A percentile compares a stretch with the other conserved stretches of the same genome.
Conservation (phyloP, 2,888 invertebrate species). For the Drosophila algonquin region DNA sequence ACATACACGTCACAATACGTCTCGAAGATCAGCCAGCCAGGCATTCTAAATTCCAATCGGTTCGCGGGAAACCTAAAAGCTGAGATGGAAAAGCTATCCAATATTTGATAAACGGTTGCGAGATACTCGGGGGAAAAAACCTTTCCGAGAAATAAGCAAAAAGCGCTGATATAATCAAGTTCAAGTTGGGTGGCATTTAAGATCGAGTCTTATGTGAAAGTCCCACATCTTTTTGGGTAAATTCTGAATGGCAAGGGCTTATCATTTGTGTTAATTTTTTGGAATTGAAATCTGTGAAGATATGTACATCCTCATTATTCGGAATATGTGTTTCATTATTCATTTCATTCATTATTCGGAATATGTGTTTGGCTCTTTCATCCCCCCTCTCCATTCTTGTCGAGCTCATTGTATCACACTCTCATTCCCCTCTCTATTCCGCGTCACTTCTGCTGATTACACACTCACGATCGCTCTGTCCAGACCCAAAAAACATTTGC, state of each 20-base stretch:
- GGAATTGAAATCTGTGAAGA: no score
- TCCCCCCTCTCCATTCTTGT: not conserved
- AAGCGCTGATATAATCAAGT: constrained; percentile 14
- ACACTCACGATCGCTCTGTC: not conserved
- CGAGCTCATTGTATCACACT: not conserved
- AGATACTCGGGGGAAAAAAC: constrained; percentile 39
- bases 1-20: constrained; percentile 1
- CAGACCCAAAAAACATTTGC: not conserved
- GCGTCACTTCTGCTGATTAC: not conserved
- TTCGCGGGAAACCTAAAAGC: constrained; percentile 31
- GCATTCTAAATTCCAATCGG: constrained; percentile 6
- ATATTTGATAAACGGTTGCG: constrained; percentile 21
- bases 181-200: constrained; percentile 6
- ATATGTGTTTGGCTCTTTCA: not conserved
- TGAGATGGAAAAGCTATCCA: constrained; percentile 20
- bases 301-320: no score
- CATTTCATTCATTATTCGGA: no score
- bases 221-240: constrained; percentile 25
- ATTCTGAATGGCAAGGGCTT: not conserved
- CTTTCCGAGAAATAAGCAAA: constrained; percentile 30
- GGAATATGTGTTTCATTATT: no score
- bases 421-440: not conserved
- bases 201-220: constrained; percentile 24
- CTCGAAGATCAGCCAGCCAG: not conserved
- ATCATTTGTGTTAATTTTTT: no score